phyloP scores from a whole-genome alignment of 2,888 invertebrate genomes.

The Trileptium ribeirensis region DNA sequence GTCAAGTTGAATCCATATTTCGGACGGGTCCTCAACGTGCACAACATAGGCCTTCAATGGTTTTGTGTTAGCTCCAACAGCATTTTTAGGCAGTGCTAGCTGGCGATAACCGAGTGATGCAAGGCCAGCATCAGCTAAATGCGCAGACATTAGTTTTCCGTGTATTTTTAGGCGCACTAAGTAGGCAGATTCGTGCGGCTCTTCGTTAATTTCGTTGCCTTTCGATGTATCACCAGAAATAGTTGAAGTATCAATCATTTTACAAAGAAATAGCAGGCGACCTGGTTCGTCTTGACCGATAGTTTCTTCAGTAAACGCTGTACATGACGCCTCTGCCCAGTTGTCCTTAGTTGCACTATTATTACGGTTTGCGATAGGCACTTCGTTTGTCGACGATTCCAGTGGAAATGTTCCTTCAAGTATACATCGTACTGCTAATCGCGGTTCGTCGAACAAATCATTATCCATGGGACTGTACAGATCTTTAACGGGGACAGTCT shows the following conservation, averaged over 20 bases:
- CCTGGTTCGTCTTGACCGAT: neutral
- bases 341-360: neutral
- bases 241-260: too few species aligned
- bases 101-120: neutral
- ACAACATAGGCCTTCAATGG: neutral
- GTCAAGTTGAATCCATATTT: neutral
- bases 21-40: neutral
- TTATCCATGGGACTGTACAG: neutral
- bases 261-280: neutral
- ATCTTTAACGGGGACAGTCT: neutral
- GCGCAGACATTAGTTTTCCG: neutral
- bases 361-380: too few species aligned
- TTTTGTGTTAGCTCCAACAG: neutral
- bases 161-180: constrained; percentile 3
- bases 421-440: neutral
- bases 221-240: neutral
- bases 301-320: neutral
- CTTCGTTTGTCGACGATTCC: too few species aligned
- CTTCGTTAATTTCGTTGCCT: too few species aligned
- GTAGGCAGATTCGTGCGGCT: neutral
- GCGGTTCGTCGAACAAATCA: neutral
- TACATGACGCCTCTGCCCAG: neutral
- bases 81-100: neutral
- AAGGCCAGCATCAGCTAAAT: neutral
- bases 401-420: neutral